These are phyloP conservation scores for Eumerus sabulonum DNA, from an alignment of 2,888 invertebrate species.

Conservation along the genomic window DNA sequence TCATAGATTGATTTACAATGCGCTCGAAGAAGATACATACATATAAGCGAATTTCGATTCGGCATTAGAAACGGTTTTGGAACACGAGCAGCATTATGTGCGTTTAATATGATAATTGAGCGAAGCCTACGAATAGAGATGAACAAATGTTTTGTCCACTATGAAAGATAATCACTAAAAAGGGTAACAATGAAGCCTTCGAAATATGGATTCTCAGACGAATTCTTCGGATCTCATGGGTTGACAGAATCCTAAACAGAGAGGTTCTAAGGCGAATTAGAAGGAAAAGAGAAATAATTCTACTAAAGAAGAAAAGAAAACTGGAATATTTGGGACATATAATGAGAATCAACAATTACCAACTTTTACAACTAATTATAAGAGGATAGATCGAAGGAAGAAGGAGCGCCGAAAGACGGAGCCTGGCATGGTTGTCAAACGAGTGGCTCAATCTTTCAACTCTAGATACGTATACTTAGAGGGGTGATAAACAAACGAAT, in stretches of 20 bases:
- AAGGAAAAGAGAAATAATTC: background rate
- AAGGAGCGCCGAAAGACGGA: background rate
- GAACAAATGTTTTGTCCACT: too few relatives aligned
- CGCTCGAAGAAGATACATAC: too few relatives aligned
- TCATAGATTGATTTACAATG: too few relatives aligned
- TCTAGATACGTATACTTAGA: background rate
- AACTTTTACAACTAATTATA: background rate
- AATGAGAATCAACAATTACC: conserved; percentile 9
- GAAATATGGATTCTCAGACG: conserved; percentile 5
- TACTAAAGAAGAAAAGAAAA: background rate
- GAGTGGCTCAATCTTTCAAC: conserved; percentile 21
- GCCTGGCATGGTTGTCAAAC: background rate
- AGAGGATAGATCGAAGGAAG: background rate
- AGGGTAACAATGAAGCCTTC: too few relatives aligned
- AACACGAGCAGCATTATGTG: too few relatives aligned
- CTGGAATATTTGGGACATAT: conserved; percentile 8
- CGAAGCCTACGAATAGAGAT: too few relatives aligned
- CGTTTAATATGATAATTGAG: too few relatives aligned
- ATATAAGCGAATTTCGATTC: too few relatives aligned
- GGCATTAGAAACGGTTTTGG: too few relatives aligned
- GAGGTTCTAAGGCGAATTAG: conserved; percentile 9
- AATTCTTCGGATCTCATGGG: background rate
- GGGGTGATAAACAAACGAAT: background rate
- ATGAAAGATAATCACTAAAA: too few relatives aligned
- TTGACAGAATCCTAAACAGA: conserved; percentile 1